phyloP scores from a whole-genome alignment of 2,113 vertebrate genomes.

The Heptranchias perlo region DNA sequence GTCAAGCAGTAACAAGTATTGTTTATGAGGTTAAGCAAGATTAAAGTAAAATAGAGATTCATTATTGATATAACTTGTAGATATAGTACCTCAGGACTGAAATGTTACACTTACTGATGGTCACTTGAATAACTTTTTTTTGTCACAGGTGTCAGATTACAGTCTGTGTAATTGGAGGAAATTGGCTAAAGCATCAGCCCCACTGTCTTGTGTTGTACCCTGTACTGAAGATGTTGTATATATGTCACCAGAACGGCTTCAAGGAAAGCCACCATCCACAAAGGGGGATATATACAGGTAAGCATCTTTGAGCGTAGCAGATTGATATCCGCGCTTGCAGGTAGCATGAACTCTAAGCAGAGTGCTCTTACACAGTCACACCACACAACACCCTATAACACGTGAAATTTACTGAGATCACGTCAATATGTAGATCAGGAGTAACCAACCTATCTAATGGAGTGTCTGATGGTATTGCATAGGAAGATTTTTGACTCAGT shows the following conservation, averaged over 20 bases:
- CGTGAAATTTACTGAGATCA: not conserved
- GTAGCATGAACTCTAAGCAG: not conserved
- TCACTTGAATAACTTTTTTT: accelerated
- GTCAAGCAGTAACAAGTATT: not conserved
- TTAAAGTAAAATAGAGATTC: not conserved
- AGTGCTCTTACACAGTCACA: not conserved
- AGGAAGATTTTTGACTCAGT: not conserved
- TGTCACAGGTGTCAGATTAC: constrained; percentile 49
- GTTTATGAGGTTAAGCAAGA: not conserved
- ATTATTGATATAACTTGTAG: not conserved
- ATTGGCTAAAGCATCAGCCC: constrained; percentile 40
- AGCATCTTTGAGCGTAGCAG: not conserved
- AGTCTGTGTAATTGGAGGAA: constrained; percentile 46
- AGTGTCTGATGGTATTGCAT: not conserved
- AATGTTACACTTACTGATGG: not conserved
- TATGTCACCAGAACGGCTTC: constrained; percentile 50
- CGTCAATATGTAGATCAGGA: not conserved
- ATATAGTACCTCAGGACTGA: not conserved
- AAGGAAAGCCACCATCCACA: constrained; percentile 45
- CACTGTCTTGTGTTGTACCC: constrained; percentile 41
- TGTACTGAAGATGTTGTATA: constrained; percentile 48
- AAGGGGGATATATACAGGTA: constrained; percentile 57
- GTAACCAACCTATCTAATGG: not conserved
- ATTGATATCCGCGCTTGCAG: not conserved
- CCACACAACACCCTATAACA: not conserved